These are phyloP conservation scores for Plectrocnemia conspersa DNA, from an alignment of 1,140 invertebrate genomes.

Conservation along the genomic window DNA sequence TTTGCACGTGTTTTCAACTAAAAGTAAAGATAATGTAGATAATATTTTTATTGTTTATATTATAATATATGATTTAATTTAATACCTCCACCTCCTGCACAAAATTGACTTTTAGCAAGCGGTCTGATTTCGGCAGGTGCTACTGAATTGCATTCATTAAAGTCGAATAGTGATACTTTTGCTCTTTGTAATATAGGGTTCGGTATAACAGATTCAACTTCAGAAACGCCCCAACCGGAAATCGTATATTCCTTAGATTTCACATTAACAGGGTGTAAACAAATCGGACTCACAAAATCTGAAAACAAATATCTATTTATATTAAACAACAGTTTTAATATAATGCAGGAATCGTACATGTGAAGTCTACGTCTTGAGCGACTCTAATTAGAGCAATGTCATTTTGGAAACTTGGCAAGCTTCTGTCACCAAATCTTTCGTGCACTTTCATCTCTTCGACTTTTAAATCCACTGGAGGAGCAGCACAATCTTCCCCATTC, in stretches of 20 bases:
- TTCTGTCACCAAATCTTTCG: conserved; percentile 7
- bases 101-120: conserved; percentile 24
- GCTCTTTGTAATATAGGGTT: conserved; percentile 21
- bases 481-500: neutral
- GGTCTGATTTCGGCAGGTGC: conserved; percentile 22
- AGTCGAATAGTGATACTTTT: conserved; percentile 30
- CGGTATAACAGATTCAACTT: conserved; percentile 3
- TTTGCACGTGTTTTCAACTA: conserved; percentile 27
- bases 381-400: conserved; percentile 16
- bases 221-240: conserved; percentile 27
- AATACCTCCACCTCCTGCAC: conserved; percentile 27
- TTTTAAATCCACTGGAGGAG: conserved; percentile 7
- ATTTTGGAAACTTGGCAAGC: conserved; percentile 10
- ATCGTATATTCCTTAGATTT: conserved; percentile 13
- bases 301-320: too few species aligned
- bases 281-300: conserved; percentile 26
- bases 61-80: neutral
- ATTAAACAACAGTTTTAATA: too few species aligned
- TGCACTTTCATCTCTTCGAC: conserved; percentile 20
- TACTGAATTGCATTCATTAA: conserved; percentile 23
- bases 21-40: conserved; percentile 12
- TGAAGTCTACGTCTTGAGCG: neutral
- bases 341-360: too few species aligned
- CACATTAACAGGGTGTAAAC: conserved; percentile 9
- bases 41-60: neutral